Evolutionary conservation across 2,797 vertebrate species (phyloP), one percentile per base, ranked within the genome.

Genomic region (Phalanger gymnotis): DNA sequence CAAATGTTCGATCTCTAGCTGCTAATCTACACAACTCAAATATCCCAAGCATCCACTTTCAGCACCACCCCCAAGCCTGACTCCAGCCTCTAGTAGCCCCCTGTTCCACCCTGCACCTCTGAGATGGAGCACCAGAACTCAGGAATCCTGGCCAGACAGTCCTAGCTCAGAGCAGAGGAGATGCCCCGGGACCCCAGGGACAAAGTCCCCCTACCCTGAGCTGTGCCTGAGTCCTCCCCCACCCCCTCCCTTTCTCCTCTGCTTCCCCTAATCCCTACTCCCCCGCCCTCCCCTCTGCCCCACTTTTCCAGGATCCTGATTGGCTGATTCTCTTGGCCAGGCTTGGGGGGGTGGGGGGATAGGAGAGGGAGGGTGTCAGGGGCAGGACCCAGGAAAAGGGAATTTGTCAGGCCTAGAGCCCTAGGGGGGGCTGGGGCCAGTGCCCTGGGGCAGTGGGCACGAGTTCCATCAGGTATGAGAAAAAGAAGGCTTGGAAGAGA

Each of bases 221-320:
- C 95, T 97, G 95, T 97, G 97, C 95, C 96, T 96, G 92, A 96
- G 95, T 96, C 94, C 94, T 95, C 96, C 95, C 73, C 97, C 93
- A 95, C 96, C 93, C 95, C 96, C 97, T 94, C 97, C 93, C 96
- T 97, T 93, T 95, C 93, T 56, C 97, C 93, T 97, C 97, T 91
- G 94, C 96, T 96, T 98, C 96, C 97, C 97, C 97, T 97, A 96
- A 97, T 97, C 97, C 98, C 96, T 96, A 97, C 96, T 98, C 96
- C 97, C 96, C 97, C 96, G 97, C 98, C 97, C 98, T 98, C 97
- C 98, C 97, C 97, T 98, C 97, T 98, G 98, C 97, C 97, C 97
- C 95, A 96, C 97, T 98, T 97, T 97, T 97, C 97, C 94, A 95
- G 95, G 94, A 94, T 90, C 97, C 96, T 97, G 97, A 98, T 98